Evolutionary conservation across 2,113 vertebrate genomes (phyloP), one percentile per base, ranked within the genome.

Genomic region (Sorex fumeus): DNA sequence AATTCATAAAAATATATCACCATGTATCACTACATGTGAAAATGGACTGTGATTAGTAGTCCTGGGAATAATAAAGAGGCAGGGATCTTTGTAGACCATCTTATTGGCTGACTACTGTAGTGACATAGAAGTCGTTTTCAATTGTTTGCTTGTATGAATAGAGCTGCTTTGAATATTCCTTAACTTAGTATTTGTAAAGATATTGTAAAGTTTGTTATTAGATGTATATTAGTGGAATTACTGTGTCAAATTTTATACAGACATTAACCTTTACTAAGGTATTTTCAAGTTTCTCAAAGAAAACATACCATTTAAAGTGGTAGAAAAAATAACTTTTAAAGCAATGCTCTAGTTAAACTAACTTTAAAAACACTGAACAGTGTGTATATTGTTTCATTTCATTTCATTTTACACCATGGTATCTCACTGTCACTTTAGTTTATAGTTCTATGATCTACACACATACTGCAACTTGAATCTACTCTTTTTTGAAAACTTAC

Each of bases 341-440:
- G 34, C 30, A 87, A 72, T 70, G 25, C 2, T 89, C 21, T 2
- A 5, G 21, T 62, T 53, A 2, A 8, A 81, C 10, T 7, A 50
- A 53, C 18, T 23, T 87, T 66, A 21, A 89, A 76, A 91, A 47
- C 34, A 72, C 30, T 77, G 76, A 67, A 27, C 71, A 71, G 11
- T 40, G 57, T 23, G 16, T 80, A 11, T 67, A n/a, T n/a, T n/a
- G 4, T 84, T 15, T 69, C 78, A 21, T 89, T 87, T 88, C 8
- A 75, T 88, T 40, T 90, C 47, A 82, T 23, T 16, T 45, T 90
- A 2, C 81, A 19, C 40, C 85, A 82, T 71, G 3, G 27, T 62
- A 57, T 67, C 8, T 87, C 64, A 81, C 83, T 88, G 8, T 75
- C 50, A 45, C 67, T 91, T 60, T 45, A 64, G 57, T 70, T 40